Evolutionary conservation across 2,113 vertebrate genomes (phyloP), one percentile per base, ranked within the genome.

Genomic region (Oenanthe melanoleuca): DNA sequence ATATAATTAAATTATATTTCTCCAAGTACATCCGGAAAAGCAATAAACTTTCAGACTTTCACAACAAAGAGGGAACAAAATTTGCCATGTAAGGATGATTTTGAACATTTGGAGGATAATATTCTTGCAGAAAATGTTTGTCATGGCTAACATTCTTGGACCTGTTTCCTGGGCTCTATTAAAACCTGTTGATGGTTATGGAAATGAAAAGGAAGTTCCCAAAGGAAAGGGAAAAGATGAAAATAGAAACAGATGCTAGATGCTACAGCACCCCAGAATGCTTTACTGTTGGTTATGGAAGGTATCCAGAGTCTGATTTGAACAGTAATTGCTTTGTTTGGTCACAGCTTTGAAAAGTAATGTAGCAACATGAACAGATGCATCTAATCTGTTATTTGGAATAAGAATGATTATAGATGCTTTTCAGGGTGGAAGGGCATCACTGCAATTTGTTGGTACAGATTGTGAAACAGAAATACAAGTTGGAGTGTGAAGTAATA

Each of bases 1-100:
- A 80, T 52, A 72, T 52, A 95, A 96, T 94, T 89, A 92, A 91
- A 87, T 92, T 91, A 31, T 77, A 88, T 91, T 80, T 28, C 82
- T 93, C 66, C 31, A 42, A 79, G 69, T 97, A 25, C 74, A 47
- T 82, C 56, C 70, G 5, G 0, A 66, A 81, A n/a, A 80, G 64
- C 47, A 44, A 42, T 73, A 84, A 85, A 83, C 26, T 84, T 61
- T 33, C 47, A 82, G 71, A 42, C 45, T 83, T 59, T 24, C 38
- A 80, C 7, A 80, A 57, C 12, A 20, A 28, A 14, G 31, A 66
- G n/a, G 2, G 52, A 80, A 86, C 12, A 61, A 80, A 88, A 90
- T 49, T 16, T 82, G 59, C 14, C 38, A 38, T 23, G 49, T 66
- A 70, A 67, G 73, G 44, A 34, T 18, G 37, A 59, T 52, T 64